Evolutionary conservation across 2,797 vertebrate genomes (phyloP), one percentile per base, ranked within the genome.

Genomic region (Oryzias dopingdopingensis): DNA sequence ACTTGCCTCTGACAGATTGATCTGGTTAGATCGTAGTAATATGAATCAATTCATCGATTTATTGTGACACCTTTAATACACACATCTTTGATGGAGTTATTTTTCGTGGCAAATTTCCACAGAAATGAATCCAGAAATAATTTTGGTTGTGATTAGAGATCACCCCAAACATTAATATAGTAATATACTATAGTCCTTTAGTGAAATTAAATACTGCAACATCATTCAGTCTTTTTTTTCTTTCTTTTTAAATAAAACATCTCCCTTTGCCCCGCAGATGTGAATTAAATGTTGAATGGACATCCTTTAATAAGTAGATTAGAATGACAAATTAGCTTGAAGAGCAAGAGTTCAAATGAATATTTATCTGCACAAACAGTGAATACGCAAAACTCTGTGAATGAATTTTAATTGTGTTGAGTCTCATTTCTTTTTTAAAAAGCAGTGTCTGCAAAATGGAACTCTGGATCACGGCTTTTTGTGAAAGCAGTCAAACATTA

Each of bases 251-350:
- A 55, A 12, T 22, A 50, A 72, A 68, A 68, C 41, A 73, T 65
- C 70, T 64, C 29, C 20, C 56, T 67, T 68, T 41, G 59, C 60
- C 56, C 61, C 49, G 59, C 32, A 51, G 42, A 65, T 53, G 66
- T 79, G 56, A 81, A 84, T 86, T 68, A 84, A 84, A 84, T 61
- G 81, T 62, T 70, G 14, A 73, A 81, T 81, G 81, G 79, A 77
- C 73, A 80, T 84, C 84, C 76, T 76, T 67, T 58, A 79, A 86
- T 70, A 83, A 72, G 78, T 77, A 74, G 64, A 84, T 80, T 81
- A 70, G 70, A 81, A 84, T 79, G 74, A 83, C 75, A 86, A 83
- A 86, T 86, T 75, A 79, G 77, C 66, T 74, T 72, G 72, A 79
- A 77, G 67, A 82, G 78, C 63, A 72, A 24, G 45, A 74, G 75